Base-by-base conservation (phyloP, 2,797 vertebrate genomes). In the Streptopelia turtur region DNA sequence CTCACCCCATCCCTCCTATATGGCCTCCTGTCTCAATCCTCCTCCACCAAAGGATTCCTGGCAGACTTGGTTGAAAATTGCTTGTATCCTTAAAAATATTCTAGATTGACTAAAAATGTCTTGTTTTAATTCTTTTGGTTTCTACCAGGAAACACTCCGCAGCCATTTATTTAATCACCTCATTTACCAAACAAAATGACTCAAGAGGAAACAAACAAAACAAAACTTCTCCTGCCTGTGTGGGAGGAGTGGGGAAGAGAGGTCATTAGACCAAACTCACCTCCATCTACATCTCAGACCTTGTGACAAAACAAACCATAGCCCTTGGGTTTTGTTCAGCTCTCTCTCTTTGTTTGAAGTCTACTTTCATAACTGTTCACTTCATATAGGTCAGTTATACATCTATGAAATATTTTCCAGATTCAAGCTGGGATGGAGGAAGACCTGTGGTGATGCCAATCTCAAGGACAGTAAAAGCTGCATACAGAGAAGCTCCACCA, bases 251-350 rank as follows among this genome's bases (percentile, higher is more conserved):
- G 33, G 21, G 30, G 24, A 82, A 74, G 61, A 69, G 68, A 84
- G 45, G 31, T 93, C 88, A 79, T 82, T 90, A 89, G 72, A 68
- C 45, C 22, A 59, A 90, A 60, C 55, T 83, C 57, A 83, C 41
- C 12, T 71, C 59, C 3, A 5, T 39, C 61, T 75, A 9, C 35
- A 64, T 79, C 59, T 86, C 52, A 69, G 55, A 78, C 53, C 55
- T 83, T 82, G 52, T 72, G 69, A 90, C 72, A 92, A 39, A n/a
- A 63, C 78, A 92, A 92, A 86, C 47, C 47, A 50, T 60, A 83
- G 60, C 72, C 56, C 37, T 55, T 49, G 87, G 53, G 63, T 76
- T 96, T 91, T 87, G 81, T 83, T 95, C 78, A 91, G 33, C 52
- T 70, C 50, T 76, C 72, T 77, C 75, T n/a, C 5, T 56, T 90